Conservation (phyloP, 2,888 invertebrate genomes). For the Netelia melanura region DNA sequence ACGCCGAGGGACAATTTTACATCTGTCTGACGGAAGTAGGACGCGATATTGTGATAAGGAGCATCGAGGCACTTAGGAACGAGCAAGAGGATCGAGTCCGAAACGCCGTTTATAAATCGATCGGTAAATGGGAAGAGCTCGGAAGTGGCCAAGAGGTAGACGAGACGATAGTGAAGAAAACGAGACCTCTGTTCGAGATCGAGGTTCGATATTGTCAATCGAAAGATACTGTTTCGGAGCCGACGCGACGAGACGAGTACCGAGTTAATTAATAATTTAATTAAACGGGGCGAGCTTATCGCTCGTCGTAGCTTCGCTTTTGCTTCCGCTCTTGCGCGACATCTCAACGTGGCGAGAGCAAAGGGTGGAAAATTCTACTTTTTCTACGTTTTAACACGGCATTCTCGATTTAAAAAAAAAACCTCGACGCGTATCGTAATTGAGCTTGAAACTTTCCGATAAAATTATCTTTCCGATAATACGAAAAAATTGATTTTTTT, state of each 20-base stretch:
- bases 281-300: background rate
- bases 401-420: no score
- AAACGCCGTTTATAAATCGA: slow-evolving; percentile 87
- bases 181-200: slow-evolving; percentile 88
- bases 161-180: slow-evolving; percentile 85
- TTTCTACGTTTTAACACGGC: no score
- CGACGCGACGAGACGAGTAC: slow-evolving; percentile 75
- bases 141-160: slow-evolving; percentile 90
- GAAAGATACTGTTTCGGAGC: slow-evolving; percentile 77
- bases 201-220: slow-evolving; percentile 88
- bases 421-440: no score
- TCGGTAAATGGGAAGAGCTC: slow-evolving; percentile 87
- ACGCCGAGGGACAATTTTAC: slow-evolving; percentile 89
- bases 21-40: slow-evolving; percentile 88
- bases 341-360: no score
- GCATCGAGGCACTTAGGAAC: slow-evolving; percentile 75
- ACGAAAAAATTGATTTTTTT: no score
- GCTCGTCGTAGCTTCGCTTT: background rate
- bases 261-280: slow-evolving; percentile 10
- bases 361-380: no score
- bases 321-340: no score
- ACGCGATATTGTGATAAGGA: slow-evolving; percentile 85
- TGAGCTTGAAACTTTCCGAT: no score
- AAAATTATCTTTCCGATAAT: no score
- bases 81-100: slow-evolving; percentile 81